Evolutionary conservation across 2,113 vertebrate genomes (phyloP), one percentile per base, ranked within the genome.

Genomic region (Barbus barbus): DNA sequence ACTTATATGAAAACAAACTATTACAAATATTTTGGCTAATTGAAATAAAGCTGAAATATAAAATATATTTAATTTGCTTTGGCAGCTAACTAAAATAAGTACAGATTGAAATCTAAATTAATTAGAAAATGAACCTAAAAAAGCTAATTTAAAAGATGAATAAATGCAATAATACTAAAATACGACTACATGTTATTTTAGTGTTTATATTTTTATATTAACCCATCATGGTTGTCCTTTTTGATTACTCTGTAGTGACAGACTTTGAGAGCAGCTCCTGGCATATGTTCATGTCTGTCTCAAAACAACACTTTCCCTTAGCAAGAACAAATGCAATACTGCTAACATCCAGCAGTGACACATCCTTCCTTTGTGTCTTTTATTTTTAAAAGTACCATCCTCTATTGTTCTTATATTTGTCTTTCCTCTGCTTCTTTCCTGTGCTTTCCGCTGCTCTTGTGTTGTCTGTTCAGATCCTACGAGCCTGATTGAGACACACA

Each of bases 371-470:
- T 63, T 77, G 36, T 73, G 51, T 63, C 28, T 81, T 65, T 79
- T 77, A 31, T n/a, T 81, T 65, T 79, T 77, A 31, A 44, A 69
- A 33, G 13, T 58, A 20, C 73, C 36, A 51, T 78, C 79, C 51
- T 51, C 22, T 33, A 83, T 83, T 76, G 36, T 75, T 53, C 24
- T 82, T 72, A n/a, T 36, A 63, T 82, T 82, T 73, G 18, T 67
- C 33, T 71, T 80, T 76, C 61, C 78, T 56, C 9, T 65, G 41
- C 79, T 83, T 61, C 56, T 18, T 67, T 86, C 80, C 69, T 84
- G 75, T 79, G 86, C 14, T 65, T 44, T 86, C 24, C 38, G 18
- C n/a, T 78, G 31, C 5, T 31, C 63, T 60, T 58, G 16, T 61
- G 26, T 7, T 51, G 61, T 48, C 61, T 67, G 24, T 48, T 33